Percentiles rank a stretch among this genome's conserved stretches.
These are phyloP conservation scores for Julus scanicus DNA, from an alignment of 2,888 invertebrate genomes.

Conservation along the genomic window DNA sequence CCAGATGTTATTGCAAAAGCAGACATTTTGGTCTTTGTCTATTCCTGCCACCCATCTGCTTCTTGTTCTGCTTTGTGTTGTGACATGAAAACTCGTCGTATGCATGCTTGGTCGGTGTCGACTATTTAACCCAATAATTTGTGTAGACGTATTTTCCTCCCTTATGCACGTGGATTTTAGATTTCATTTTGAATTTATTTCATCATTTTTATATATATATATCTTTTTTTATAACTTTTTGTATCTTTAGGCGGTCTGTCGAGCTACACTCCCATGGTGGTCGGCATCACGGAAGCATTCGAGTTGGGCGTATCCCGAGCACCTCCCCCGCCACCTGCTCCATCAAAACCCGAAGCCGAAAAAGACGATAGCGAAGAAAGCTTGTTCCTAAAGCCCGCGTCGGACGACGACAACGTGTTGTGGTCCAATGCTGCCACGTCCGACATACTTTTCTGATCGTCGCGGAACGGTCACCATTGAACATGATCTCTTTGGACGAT, in stretches of 20 bases:
- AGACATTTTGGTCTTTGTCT: too few species aligned
- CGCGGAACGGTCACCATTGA: background rate
- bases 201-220: background rate
- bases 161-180: background rate
- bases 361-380: background rate
- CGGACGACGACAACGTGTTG: background rate
- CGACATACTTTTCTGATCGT: slow-evolving; percentile 35
- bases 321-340: slow-evolving; percentile 3
- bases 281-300: background rate
- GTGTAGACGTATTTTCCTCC: background rate
- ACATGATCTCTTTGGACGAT: background rate
- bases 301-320: slow-evolving; percentile 40
- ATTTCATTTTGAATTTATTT: background rate
- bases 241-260: background rate
- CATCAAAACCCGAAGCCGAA: slow-evolving; percentile 7
- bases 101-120: too few species aligned
- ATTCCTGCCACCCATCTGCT: too few species aligned
- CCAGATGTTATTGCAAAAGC: too few species aligned
- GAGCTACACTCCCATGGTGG: slow-evolving; percentile 46
- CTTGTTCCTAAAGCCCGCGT: slow-evolving; percentile 13
- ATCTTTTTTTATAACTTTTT: background rate
- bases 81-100: too few species aligned
- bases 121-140: too few species aligned
- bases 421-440: slow-evolving; percentile 28
- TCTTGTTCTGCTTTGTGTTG: too few species aligned